Percentiles rank a stretch among this genome's conserved stretches.
Conservation (phyloP, 2,113 vertebrate species). For the Otocyon megalotis region DNA sequence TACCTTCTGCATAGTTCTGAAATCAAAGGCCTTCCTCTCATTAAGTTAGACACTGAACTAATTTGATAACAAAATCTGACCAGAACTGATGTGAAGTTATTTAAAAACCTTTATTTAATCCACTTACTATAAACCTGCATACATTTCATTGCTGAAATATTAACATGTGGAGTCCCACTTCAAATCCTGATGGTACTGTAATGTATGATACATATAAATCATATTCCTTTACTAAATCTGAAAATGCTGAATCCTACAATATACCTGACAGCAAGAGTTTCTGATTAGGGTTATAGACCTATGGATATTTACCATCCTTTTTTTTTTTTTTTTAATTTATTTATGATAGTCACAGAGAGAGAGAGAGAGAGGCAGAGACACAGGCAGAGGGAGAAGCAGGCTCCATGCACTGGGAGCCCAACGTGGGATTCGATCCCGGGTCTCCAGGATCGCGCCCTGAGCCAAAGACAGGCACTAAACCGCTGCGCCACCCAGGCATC, state of each 20-base stretch:
- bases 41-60: background rate
- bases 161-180: background rate
- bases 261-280: background rate
- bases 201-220: background rate
- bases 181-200: background rate
- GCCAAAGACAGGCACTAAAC: no score
- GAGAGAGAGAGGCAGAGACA: no score
- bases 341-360: no score
- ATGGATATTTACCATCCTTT: background rate
- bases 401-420: no score
- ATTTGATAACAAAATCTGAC: constrained; percentile 51
- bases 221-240: background rate
- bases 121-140: background rate
- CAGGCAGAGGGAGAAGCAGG: no score
- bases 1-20: background rate
- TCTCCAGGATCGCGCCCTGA: no score
- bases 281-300: background rate
- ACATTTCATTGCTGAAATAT: background rate
- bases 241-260: constrained; percentile 52
- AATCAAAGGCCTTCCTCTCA: background rate
- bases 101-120: background rate
- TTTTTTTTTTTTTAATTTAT: no score
- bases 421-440: no score
- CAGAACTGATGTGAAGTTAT: background rate
- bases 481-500: no score